These are phyloP conservation scores for Potorous gilbertii DNA, from an alignment of 2,797 vertebrate genomes.

Conservation along the genomic window DNA sequence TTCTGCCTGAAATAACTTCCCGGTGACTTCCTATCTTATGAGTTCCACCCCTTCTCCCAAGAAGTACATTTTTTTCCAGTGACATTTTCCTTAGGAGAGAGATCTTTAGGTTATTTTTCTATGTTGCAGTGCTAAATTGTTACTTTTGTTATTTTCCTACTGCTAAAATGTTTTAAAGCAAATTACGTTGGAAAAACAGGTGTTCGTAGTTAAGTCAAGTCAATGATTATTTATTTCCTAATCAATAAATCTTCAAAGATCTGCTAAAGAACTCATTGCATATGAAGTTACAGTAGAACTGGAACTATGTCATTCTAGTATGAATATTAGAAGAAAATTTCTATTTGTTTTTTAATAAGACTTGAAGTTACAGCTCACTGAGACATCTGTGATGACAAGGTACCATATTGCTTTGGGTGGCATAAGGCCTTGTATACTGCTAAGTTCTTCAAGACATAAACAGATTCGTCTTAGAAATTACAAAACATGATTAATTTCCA, in stretches of 20 bases:
- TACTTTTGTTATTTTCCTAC: conserved; percentile 20
- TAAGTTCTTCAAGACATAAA: conserved; percentile 1
- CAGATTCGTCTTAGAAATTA: conserved; percentile 2
- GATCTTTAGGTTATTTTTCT: neutral
- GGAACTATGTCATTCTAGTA: neutral
- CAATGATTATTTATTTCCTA: neutral
- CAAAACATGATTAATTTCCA: neutral
- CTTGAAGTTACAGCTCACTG: neutral
- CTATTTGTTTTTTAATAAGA: neutral
- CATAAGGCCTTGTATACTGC: neutral
- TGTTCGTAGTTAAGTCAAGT: conserved; percentile 3
- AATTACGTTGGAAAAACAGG: conserved; percentile 3
- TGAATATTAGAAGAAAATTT: neutral
- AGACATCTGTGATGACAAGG: neutral
- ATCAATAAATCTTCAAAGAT: conserved; percentile 33
- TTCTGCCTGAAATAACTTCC: neutral
- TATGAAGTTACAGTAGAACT: neutral
- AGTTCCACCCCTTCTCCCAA: neutral
- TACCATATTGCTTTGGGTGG: neutral
- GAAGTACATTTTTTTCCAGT: conserved; percentile 23
- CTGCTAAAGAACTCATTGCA: neutral
- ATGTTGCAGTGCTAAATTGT: neutral
- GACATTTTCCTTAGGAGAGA: neutral
- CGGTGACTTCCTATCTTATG: neutral
- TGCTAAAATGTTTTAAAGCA: neutral